These are phyloP conservation scores for Steinernema carpocapsae DNA, from an alignment of 2,888 invertebrate genomes.

Conservation along the genomic window DNA sequence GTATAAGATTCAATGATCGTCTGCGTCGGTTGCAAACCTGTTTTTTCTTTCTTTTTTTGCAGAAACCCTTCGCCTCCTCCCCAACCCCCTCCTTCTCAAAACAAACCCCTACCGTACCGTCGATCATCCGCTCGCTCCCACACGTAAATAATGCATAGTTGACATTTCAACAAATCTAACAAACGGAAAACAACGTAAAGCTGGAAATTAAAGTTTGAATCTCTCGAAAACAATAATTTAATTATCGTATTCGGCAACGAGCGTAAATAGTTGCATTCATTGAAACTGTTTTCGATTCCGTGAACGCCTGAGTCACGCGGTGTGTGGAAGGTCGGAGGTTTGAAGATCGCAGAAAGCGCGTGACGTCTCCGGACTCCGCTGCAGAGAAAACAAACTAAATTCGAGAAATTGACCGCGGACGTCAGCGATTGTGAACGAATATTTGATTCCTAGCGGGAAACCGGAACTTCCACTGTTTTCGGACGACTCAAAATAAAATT, in stretches of 20 bases:
- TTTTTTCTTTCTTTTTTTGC: too few relatives aligned
- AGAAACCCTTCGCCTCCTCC: too few relatives aligned
- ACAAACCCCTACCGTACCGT: too few relatives aligned
- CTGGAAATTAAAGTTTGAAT: constrained; percentile 15
- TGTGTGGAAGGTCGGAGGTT: too few relatives aligned
- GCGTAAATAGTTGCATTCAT: not conserved
- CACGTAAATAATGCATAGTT: not conserved
- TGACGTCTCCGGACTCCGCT: not conserved
- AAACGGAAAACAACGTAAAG: not conserved
- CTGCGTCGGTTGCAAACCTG: too few relatives aligned
- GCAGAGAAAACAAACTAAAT: not conserved
- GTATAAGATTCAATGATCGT: too few relatives aligned
- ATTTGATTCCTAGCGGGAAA: too few relatives aligned
- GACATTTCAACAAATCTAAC: not conserved
- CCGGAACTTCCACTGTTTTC: too few relatives aligned
- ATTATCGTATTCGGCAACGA: not conserved
- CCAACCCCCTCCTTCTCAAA: too few relatives aligned
- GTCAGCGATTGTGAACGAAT: too few relatives aligned
- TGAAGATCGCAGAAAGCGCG: not conserved
- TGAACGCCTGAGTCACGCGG: not conserved
- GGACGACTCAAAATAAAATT: too few relatives aligned
- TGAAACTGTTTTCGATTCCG: not conserved
- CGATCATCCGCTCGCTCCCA: too few relatives aligned
- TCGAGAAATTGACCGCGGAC: not conserved
- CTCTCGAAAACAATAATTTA: constrained; percentile 23